Evolutionary conservation across 2,888 invertebrate genomes (phyloP).

Genomic region (Laspeyria flexula): DNA sequence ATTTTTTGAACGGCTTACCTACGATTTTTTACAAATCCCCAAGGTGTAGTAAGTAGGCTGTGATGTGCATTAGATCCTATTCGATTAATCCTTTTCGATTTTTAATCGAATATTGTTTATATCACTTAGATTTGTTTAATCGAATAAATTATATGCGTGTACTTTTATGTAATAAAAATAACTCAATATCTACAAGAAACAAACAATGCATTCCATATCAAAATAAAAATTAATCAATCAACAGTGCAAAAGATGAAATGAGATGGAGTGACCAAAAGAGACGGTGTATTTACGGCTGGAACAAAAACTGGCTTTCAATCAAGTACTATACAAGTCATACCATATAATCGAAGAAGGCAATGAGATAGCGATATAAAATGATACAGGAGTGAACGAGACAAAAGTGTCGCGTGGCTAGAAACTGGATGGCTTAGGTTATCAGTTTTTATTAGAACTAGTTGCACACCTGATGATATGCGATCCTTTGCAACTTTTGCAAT

Average conservation of each 20-base stretch:
- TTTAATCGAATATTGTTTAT: no score
- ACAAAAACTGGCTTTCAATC: conserved; percentile 45
- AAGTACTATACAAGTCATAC: conserved; percentile 38
- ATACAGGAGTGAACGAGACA: conserved; percentile 29
- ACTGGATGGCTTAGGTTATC: conserved; percentile 25
- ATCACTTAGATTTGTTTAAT: no score
- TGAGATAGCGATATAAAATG: background rate
- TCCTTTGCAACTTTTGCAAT: conserved; percentile 16
- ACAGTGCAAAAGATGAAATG: conserved; percentile 22
- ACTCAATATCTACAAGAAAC: no score
- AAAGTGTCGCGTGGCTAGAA: conserved; percentile 44
- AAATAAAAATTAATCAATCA: conserved; percentile 25
- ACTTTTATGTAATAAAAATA: no score
- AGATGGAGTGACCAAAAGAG: conserved; percentile 30
- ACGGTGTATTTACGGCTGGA: conserved; percentile 31
- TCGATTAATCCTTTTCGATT: no score
- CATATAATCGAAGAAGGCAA: conserved; percentile 16
- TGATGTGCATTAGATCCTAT: no score
- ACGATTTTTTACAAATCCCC: no score
- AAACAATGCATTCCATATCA: conserved; percentile 21
- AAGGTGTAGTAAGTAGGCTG: no score
- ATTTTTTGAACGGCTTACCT: no score
- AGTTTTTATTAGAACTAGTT: conserved; percentile 33
- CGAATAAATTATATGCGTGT: no score
- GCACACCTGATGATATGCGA: conserved; percentile 30